Percentiles rank a stretch among this genome's conserved stretches.
Evolutionary conservation across 2,113 vertebrate species (phyloP).

Genomic region (Syngnathoides biaculeatus): DNA sequence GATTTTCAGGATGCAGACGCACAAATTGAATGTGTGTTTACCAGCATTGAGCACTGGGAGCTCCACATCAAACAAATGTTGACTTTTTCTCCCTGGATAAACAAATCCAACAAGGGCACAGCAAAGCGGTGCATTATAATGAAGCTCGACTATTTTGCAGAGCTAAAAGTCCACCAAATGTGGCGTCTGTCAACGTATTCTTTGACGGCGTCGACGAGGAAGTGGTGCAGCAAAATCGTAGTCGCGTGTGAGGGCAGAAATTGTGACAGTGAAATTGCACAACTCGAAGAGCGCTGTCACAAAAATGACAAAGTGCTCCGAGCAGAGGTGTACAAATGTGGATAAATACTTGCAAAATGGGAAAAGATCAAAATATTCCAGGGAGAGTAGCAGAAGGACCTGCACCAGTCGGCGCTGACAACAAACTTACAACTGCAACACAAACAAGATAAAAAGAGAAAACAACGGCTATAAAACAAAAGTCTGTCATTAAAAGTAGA

Average conservation of each 20-base stretch:
- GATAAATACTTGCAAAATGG: not conserved
- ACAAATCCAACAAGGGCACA: constrained; percentile 5
- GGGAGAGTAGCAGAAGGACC: not conserved
- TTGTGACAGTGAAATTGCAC: constrained; percentile 43
- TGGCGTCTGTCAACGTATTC: not conserved
- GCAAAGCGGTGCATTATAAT: not conserved
- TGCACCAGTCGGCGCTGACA: too few species aligned
- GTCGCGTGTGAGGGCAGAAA: not conserved
- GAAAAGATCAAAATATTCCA: not conserved
- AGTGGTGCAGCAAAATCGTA: constrained; percentile 8
- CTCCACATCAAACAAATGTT: constrained; percentile 25
- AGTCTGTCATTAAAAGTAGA: too few species aligned
- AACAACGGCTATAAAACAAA: too few species aligned
- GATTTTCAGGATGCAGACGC: constrained; percentile 18
- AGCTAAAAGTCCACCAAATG: not conserved
- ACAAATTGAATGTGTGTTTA: constrained; percentile 32
- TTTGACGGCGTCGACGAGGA: not conserved
- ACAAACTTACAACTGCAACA: too few species aligned
- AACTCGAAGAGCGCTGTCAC: constrained; percentile 38
- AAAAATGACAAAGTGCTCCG: constrained; percentile 14
- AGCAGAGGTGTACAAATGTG: not conserved
- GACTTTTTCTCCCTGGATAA: constrained; percentile 13
- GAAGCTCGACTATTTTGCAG: not conserved
- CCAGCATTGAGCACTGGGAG: constrained; percentile 11
- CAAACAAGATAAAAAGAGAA: too few species aligned